phyloP scores from a whole-genome alignment of 2,113 vertebrate species.

The rat (Rattus norvegicus) region GRCr8 NC_086033.1:54695501-54696000 shows the following conservation, averaged over 20 bases:
- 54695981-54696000: neutral
- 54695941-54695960: no score
- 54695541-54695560: no score
- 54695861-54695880: neutral
- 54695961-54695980: neutral
- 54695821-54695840: neutral
- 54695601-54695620: no score
- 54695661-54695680: neutral
- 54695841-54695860: neutral
- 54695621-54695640: no score
- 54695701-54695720: neutral
- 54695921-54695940: neutral
- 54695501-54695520: no score
- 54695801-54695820: neutral
- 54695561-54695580: no score
- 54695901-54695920: no score
- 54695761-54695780: neutral
- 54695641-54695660: neutral
- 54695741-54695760: neutral
- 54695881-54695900: neutral
- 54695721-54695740: constrained; percentile 31
- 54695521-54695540: no score
- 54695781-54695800: neutral
- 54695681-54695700: neutral
- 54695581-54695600: no score